These are phyloP conservation scores for Agonopterix arenella DNA, from an alignment of 2,888 invertebrate species.

Conservation along the genomic window DNA sequence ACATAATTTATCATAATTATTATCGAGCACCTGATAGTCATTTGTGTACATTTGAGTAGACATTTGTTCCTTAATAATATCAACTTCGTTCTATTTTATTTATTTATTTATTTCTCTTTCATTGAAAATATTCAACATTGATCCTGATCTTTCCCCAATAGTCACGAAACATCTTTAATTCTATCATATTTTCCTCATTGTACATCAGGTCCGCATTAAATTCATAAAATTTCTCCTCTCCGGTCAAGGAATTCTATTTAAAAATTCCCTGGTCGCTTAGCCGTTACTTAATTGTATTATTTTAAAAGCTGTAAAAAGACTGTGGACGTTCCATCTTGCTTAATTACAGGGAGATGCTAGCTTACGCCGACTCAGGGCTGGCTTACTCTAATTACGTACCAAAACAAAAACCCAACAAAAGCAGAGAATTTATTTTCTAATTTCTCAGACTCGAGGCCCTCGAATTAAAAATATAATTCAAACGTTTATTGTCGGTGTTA, in stretches of 20 bases:
- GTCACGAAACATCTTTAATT: too few relatives aligned
- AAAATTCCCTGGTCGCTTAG: constrained; percentile 27
- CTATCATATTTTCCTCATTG: too few relatives aligned
- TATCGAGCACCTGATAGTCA: too few relatives aligned
- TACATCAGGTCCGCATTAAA: background rate
- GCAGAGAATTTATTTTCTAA: constrained; percentile 61
- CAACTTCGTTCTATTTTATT: too few relatives aligned
- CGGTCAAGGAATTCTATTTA: constrained; percentile 5
- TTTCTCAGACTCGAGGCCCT: constrained; percentile 46
- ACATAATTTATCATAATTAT: too few relatives aligned
- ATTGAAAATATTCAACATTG: too few relatives aligned
- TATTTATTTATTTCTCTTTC: too few relatives aligned
- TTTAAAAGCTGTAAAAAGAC: constrained; percentile 49
- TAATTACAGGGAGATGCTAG: constrained; percentile 51
- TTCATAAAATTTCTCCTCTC: constrained; percentile 1
- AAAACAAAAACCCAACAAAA: constrained; percentile 64
- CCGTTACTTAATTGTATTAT: constrained; percentile 54
- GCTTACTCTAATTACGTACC: constrained; percentile 66
- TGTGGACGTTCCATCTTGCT: constrained; percentile 54
- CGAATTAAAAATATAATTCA: constrained; percentile 56
- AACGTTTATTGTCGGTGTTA: constrained; percentile 41
- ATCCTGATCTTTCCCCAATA: too few relatives aligned
- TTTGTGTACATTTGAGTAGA: too few relatives aligned
- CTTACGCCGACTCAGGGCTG: constrained; percentile 40
- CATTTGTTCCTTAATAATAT: too few relatives aligned